A percentile compares a stretch with the other conserved stretches of the same genome.
Evolutionary conservation across 2,888 invertebrate species (phyloP).

Genomic region (Phaedon cochleariae): DNA sequence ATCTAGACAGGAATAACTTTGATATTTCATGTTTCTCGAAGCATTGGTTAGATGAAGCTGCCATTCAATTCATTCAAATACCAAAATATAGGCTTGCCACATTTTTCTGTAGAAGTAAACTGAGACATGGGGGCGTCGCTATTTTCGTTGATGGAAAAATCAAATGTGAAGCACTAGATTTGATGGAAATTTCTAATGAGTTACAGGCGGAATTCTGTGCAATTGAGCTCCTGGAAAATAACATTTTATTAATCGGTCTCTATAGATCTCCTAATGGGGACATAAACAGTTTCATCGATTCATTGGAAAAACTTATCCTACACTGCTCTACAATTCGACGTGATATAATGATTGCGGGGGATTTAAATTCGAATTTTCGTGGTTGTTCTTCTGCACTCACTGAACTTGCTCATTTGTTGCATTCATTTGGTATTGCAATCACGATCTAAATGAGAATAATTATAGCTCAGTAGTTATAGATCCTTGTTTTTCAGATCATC

Average conservation of each 20-base stretch:
- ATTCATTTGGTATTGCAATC: conserved; percentile 1
- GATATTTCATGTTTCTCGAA: conserved; percentile 8
- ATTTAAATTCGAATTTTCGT: conserved; percentile 2
- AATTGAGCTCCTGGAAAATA: neutral
- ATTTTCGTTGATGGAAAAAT: neutral
- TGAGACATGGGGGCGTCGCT: neutral
- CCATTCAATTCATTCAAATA: neutral
- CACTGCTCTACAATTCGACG: neutral
- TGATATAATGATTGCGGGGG: neutral
- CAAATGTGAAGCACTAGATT: neutral
- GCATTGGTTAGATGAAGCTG: conserved; percentile 1
- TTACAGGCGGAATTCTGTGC: neutral
- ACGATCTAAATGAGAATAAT: neutral
- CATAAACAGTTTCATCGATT: neutral
- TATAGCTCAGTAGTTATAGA: neutral
- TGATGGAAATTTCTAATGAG: neutral
- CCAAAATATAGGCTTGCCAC: conserved; percentile 5
- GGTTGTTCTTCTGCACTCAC: neutral
- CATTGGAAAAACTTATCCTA: neutral
- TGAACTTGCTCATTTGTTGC: neutral
- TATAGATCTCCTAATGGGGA: neutral
- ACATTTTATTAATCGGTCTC: neutral
- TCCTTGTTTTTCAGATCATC: neutral
- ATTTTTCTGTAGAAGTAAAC: conserved; percentile 1
- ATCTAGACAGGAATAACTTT: conserved; percentile 8